These are phyloP conservation scores for Paralichthys olivaceus DNA, from an alignment of 2,113 vertebrate genomes.

Conservation along the genomic window DNA sequence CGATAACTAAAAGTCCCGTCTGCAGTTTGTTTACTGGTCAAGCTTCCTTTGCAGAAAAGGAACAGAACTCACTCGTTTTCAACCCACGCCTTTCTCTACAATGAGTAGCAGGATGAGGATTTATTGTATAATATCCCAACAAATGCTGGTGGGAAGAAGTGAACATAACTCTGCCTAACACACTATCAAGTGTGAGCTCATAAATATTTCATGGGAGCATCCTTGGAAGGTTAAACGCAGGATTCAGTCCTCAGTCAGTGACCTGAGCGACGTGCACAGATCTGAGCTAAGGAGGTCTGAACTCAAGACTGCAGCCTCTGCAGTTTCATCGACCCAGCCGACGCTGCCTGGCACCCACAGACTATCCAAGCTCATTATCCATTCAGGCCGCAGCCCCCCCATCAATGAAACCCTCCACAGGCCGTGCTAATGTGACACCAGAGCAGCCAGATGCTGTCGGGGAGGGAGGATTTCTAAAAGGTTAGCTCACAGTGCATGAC, in stretches of 20 bases:
- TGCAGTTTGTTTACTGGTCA: constrained; percentile 31
- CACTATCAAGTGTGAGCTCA: constrained; percentile 58
- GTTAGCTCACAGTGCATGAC: constrained; percentile 57
- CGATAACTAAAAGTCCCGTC: constrained; percentile 4
- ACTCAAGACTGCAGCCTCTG: constrained; percentile 37
- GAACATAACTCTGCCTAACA: constrained; percentile 44
- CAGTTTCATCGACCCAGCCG: constrained; percentile 42
- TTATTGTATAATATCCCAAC: constrained; percentile 41
- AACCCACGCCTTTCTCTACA: constrained; percentile 18
- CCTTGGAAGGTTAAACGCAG: constrained; percentile 70
- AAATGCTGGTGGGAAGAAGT: constrained; percentile 57
- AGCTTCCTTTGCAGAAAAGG: neutral
- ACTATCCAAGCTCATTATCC: constrained; percentile 63
- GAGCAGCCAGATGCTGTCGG: constrained; percentile 51
- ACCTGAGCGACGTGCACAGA: constrained; percentile 18
- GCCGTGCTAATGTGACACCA: constrained; percentile 51
- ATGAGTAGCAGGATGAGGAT: constrained; percentile 18
- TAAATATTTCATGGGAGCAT: constrained; percentile 63
- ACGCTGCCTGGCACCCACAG: constrained; percentile 37
- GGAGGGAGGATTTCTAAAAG: constrained; percentile 44
- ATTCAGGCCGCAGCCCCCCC: constrained; percentile 48
- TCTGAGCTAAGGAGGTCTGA: constrained; percentile 28
- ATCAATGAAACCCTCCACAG: constrained; percentile 49
- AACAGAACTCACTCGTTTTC: neutral
- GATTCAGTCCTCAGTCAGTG: constrained; percentile 41